Evolutionary conservation across 2,888 invertebrate genomes (phyloP).

Genomic region (Stomorhina lunata): DNA sequence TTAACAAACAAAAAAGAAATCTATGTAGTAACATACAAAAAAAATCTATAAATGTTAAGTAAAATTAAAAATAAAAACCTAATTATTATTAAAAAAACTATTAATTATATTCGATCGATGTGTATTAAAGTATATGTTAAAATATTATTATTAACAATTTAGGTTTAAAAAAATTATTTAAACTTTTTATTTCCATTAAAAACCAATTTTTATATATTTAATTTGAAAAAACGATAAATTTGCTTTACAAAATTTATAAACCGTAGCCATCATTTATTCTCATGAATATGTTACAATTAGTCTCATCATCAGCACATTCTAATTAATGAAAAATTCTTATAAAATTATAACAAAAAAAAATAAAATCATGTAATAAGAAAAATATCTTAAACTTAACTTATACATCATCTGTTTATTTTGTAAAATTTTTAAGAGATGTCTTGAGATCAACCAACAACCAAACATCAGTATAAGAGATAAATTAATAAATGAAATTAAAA

Average conservation of each 20-base stretch:
- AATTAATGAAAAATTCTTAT: background rate
- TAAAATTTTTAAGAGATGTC: constrained; percentile 74
- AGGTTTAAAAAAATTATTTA: too few species aligned
- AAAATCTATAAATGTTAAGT: constrained; percentile 35
- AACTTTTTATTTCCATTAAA: background rate
- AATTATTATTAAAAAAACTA: background rate
- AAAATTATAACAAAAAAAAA: background rate
- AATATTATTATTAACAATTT: background rate
- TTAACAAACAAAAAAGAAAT: constrained; percentile 36
- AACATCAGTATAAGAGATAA: constrained; percentile 26
- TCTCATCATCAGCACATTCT: background rate
- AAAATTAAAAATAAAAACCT: background rate
- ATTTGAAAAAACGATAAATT: background rate
- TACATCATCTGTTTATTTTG: constrained; percentile 77
- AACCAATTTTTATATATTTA: background rate
- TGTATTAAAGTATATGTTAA: constrained; percentile 37
- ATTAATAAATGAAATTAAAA: background rate
- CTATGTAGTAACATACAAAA: constrained; percentile 46
- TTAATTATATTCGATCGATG: constrained; percentile 29
- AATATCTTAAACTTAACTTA: constrained; percentile 64
- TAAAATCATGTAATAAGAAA: too few species aligned
- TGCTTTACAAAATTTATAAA: background rate
- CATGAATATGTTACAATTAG: background rate
- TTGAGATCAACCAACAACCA: constrained; percentile 26
- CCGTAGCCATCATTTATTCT: background rate